phyloP scores from a whole-genome alignment of 2,888 invertebrate genomes.

The Leucania comma region DNA sequence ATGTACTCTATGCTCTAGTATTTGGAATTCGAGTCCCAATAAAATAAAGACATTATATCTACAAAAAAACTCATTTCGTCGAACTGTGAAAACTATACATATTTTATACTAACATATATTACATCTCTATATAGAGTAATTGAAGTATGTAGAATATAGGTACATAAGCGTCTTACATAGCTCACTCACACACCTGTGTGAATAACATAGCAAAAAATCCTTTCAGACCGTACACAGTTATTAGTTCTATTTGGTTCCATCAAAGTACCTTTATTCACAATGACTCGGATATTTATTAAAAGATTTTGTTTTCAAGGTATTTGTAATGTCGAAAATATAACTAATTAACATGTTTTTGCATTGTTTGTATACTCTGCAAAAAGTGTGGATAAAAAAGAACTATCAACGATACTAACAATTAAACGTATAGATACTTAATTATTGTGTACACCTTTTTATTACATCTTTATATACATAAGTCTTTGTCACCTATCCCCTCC shows the following conservation, averaged over 20 bases:
- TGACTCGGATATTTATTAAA: constrained; percentile 3
- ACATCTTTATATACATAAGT: too few relatives aligned
- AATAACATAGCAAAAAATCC: constrained; percentile 2
- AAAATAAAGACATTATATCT: too few relatives aligned
- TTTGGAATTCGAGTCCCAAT: too few relatives aligned
- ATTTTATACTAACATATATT: neutral
- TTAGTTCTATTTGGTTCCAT: constrained; percentile 3
- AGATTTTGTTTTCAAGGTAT: constrained; percentile 11
- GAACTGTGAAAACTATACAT: too few relatives aligned
- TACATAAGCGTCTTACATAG: neutral
- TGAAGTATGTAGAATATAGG: neutral
- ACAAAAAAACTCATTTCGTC: too few relatives aligned
- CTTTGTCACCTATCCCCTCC: too few relatives aligned
- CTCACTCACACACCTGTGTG: neutral
- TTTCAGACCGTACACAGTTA: neutral
- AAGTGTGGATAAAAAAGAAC: neutral
- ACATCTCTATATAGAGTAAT: neutral
- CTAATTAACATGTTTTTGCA: constrained; percentile 27
- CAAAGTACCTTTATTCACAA: constrained; percentile 15
- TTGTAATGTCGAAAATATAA: constrained; percentile 10
- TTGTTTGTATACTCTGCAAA: constrained; percentile 10
- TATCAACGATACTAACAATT: neutral
- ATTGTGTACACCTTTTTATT: constrained; percentile 3
- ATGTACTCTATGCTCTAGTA: too few relatives aligned
- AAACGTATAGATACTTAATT: neutral